Conservation (phyloP, 2,888 invertebrate genomes). For the Aplocera efformata region DNA sequence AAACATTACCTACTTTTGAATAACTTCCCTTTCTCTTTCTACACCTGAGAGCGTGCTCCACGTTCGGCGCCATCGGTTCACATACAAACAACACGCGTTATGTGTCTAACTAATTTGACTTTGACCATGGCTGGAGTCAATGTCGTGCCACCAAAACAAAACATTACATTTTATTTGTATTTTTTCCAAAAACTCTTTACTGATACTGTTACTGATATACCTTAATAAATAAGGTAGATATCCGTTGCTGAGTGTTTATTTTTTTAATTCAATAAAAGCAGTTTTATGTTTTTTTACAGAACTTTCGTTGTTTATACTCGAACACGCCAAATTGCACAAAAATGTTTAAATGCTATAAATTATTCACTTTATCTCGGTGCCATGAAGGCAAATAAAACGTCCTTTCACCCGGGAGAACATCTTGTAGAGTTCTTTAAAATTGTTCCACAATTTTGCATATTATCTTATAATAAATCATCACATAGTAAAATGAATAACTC, state of each 20-base stretch:
- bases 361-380: slow-evolving; percentile 52
- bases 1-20: slow-evolving; percentile 80
- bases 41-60: slow-evolving; percentile 62
- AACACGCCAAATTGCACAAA: slow-evolving; percentile 64
- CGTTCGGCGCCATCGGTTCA: slow-evolving; percentile 58
- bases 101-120: slow-evolving; percentile 39
- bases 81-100: slow-evolving; percentile 46
- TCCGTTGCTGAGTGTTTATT: no score
- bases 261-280: slow-evolving; percentile 40
- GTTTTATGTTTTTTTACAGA: slow-evolving; percentile 34
- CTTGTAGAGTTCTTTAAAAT: slow-evolving; percentile 21
- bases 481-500: no score
- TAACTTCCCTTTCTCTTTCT: slow-evolving; percentile 80
- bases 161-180: slow-evolving; percentile 9
- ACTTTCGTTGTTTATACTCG: slow-evolving; percentile 51
- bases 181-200: no score
- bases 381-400: slow-evolving; percentile 60
- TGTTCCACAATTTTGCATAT: background rate
- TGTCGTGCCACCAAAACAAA: slow-evolving; percentile 33
- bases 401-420: slow-evolving; percentile 58
- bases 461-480: background rate
- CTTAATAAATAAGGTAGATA: no score
- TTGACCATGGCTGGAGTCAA: slow-evolving; percentile 44
- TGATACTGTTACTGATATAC: no score
- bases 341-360: slow-evolving; percentile 67